Conservation (phyloP, 2,888 invertebrate species). For the Platerodrilus igneus region DNA sequence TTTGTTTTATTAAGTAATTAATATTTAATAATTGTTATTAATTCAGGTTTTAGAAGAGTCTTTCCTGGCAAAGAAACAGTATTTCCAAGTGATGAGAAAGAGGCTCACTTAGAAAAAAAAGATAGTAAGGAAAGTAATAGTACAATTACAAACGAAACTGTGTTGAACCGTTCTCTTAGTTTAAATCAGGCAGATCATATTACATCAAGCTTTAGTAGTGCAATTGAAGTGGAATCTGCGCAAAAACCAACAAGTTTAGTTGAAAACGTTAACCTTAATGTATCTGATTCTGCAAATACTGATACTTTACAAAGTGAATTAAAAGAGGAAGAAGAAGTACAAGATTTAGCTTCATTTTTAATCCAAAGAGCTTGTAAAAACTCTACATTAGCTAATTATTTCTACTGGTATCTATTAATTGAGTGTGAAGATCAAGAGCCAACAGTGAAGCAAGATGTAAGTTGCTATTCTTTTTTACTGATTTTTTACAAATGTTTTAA, state of each 20-base stretch:
- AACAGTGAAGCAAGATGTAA: constrained; percentile 63
- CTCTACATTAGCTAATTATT: constrained; percentile 87
- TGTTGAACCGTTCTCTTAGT: constrained; percentile 40
- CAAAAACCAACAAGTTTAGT: constrained; percentile 32
- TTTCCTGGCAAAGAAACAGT: constrained; percentile 37
- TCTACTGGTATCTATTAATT: constrained; percentile 94
- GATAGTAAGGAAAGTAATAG: constrained; percentile 45
- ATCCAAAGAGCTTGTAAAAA: constrained; percentile 86
- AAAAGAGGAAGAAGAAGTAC: constrained; percentile 46
- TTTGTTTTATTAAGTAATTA: too few species aligned
- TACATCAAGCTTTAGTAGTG: constrained; percentile 40
- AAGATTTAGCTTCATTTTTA: constrained; percentile 84
- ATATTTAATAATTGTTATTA: neutral
- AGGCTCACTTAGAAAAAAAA: constrained; percentile 44
- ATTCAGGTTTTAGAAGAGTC: constrained; percentile 33
- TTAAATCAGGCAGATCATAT: constrained; percentile 42
- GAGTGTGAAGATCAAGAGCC: constrained; percentile 88
- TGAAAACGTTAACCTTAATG: constrained; percentile 39
- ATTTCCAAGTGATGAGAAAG: constrained; percentile 44
- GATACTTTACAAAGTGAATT: constrained; percentile 51
- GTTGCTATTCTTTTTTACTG: too few species aligned
- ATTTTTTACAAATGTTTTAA: too few species aligned
- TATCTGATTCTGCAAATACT: constrained; percentile 49
- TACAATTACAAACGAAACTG: constrained; percentile 40
- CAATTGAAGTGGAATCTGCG: constrained; percentile 39